Base-by-base conservation (phyloP, 2,113 vertebrate species). In the Pongo abelii region DNA sequence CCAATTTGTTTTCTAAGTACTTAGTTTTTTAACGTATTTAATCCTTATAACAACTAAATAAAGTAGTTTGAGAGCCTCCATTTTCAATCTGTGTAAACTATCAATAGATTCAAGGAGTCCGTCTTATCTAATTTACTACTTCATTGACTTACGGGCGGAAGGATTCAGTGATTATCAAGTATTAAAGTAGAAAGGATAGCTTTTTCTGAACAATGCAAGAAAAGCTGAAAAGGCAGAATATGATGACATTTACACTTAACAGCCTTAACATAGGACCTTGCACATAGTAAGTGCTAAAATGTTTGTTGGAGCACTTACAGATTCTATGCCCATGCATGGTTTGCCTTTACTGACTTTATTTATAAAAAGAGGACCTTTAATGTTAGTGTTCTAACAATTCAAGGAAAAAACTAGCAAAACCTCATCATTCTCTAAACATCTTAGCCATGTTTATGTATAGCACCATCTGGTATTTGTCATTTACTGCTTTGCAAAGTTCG, bases 401-500 rank as follows among this genome's bases (percentile, higher is more conserved):
- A 61, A 59, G 30, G 32, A 74, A 59, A 64, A 84, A 40, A 1
- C 17, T 59, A 64, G 46, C 59, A n/a, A 69, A 83, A 78, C 69
- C 38, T 70, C 52, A 40, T 96, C 87, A 46, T 75, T 83, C 90
- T 61, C 11, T 61, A 84, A 87, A 52, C 55, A 57, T 83, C 46
- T 61, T 67, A 48, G 46, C 38, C 30, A 17, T 64, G 48, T 74
- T 69, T 70, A 35, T 72, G 6, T 46, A 11, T 46, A 22, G 46
- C 52, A 61, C 64, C 84, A 89, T 95, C 86, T 96, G 97, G 69
- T 30, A 64, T 93, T 80, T 96, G 74, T 96, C 91, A 93, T 46
- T 85, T 50, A 35, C 38, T 70, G 55, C 74, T 94, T 93, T 32
- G 30, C 23, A 75, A 30, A 96, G 46, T 80, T 55, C 30, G 2